phyloP scores from a whole-genome alignment of 2,113 vertebrate species.

The Asarcornis scutulata region DNA sequence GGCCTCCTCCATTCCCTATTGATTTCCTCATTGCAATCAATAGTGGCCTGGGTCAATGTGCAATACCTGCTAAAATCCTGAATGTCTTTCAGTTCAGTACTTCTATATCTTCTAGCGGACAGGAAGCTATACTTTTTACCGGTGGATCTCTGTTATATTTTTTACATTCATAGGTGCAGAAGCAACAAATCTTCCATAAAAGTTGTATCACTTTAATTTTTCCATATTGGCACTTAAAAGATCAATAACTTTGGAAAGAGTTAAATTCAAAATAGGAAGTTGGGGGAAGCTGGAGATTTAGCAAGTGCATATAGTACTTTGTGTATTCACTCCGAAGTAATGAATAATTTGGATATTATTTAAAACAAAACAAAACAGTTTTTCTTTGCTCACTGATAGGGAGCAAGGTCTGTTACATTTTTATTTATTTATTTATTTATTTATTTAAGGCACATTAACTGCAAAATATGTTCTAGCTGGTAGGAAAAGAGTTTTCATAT shows the following conservation, averaged over 20 bases:
- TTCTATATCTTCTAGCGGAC: neutral
- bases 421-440: neutral
- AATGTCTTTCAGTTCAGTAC: neutral
- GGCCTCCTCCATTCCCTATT: neutral
- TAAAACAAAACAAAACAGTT: fast-evolving
- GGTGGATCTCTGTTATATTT: neutral
- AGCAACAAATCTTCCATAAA: neutral
- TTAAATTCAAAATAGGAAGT: neutral
- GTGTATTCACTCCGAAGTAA: neutral
- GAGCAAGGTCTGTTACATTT: neutral
- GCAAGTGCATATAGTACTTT: neutral
- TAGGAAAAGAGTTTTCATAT: neutral
- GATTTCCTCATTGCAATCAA: slow-evolving; percentile 23
- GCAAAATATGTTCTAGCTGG: neutral
- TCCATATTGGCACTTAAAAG: neutral
- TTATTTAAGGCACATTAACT: neutral
- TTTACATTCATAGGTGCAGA: neutral
- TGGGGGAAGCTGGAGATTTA: neutral
- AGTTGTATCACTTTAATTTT: neutral
- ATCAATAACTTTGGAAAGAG: neutral
- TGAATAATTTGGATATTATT: neutral
- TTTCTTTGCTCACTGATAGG: neutral
- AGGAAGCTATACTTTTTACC: neutral
- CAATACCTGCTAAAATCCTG: neutral
- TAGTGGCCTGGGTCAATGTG: neutral